Evolutionary conservation across 2,888 invertebrate genomes (phyloP), one percentile per base, ranked within the genome.

Genomic region (Mythimna ferrago): DNA sequence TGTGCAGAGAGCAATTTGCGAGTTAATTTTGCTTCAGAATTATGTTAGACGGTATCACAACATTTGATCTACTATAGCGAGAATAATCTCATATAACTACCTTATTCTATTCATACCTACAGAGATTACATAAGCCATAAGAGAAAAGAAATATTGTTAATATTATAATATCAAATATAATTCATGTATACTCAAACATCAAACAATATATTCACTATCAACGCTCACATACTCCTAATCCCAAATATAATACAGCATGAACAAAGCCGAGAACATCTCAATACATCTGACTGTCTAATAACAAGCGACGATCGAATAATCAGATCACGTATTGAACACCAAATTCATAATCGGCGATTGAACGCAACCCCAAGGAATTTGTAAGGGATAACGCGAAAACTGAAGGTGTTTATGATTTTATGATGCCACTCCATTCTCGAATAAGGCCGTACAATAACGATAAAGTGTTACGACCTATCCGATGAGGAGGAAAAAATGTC

Each of bases 341-440:
- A 92, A 92, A 93, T 93, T 92, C 92, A 92, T 93, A 93, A 93
- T 92, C 89, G 92, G 75, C 87, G 76, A 89, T 92, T 86, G 87
- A 89, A 85, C 89, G 84, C 83, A 87, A 86, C 89, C 87, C 87
- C 77, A 83, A 87, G 86, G 88, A 90, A 91, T 91, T 93, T 92
- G 91, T 93, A 90, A 88, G 90, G 89, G 90, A 91, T 91, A 92
- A 93, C 86, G 88, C 82, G 89, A 82, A 86, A 89, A 89, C 88
- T 89, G 90, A 90, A 90, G 91, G 92, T 93, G 93, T 94, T 93
- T 93, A 93, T 93, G 92, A 93, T 94, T 93, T 93, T 94, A 94
- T 90, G 94, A 91, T 90, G 88, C 91, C 89, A 91, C 89, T 93
- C 89, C 90, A 90, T 94, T 92, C 90, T 88, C 89, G 89, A 91